Percentiles rank a stretch among this genome's conserved stretches.
Conservation (phyloP, 2,888 invertebrate genomes). For the Willowsia nigromaculata region DNA sequence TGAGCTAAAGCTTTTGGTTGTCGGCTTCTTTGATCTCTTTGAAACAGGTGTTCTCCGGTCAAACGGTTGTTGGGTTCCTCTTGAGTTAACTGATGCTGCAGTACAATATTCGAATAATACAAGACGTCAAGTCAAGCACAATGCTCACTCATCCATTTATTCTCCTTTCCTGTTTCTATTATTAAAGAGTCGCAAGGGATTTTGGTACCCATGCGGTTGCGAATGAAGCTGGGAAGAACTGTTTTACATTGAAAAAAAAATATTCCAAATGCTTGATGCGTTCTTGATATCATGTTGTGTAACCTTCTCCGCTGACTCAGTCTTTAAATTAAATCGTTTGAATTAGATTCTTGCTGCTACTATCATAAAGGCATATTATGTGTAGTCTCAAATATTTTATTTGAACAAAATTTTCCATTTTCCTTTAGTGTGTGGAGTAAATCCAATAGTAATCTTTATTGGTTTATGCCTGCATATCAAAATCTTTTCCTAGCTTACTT, state of each 20-base stretch:
- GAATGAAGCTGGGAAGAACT: neutral
- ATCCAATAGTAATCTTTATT: no score
- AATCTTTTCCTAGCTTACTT: no score
- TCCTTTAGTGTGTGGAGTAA: no score
- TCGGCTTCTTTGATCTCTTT: constrained; percentile 76
- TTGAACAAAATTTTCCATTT: no score
- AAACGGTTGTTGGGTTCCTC: constrained; percentile 71
- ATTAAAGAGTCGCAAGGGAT: neutral
- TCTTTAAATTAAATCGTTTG: neutral
- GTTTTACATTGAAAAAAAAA: neutral
- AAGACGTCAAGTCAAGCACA: constrained; percentile 48
- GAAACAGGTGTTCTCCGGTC: constrained; percentile 77
- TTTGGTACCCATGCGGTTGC: neutral
- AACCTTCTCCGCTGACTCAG: neutral
- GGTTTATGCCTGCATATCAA: no score
- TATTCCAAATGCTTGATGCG: no score
- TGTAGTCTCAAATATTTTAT: no score
- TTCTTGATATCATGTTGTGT: no score
- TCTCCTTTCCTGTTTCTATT: constrained; percentile 18
- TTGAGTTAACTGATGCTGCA: neutral
- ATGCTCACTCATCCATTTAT: constrained; percentile 60
- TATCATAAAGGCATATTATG: neutral
- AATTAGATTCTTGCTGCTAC: neutral
- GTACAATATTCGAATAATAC: constrained; percentile 30
- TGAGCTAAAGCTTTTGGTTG: constrained; percentile 72